Evolutionary conservation across 1,140 invertebrate genomes (phyloP), one percentile per base, ranked within the genome.

Genomic region (Belonocnema kinseyi): DNA sequence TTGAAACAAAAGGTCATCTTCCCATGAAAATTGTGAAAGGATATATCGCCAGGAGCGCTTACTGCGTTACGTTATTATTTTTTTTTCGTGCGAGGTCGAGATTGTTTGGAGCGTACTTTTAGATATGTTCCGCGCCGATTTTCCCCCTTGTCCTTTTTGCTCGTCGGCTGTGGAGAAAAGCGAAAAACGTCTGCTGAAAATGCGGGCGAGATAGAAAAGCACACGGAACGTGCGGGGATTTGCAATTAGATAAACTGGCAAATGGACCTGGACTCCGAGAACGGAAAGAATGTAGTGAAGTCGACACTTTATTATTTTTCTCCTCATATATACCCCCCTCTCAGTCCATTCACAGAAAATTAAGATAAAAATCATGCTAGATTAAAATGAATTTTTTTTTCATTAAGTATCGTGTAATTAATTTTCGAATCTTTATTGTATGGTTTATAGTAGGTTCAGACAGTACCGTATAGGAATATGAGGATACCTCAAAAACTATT

Each of bases 181-280:
- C 26, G 58, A 66, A 66, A 66, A 66, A 5, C 58, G 58, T 40
- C 58, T 66, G 58, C 26, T 66, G 26, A 66, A 66, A 66, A 66
- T 66, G 58, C 58, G 58, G 58, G 58, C 26, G 26, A 66, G 58
- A 66, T 66, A 66, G 58, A 16, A 40, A 66, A 66, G 58, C 21
- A 66, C 58, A 66, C 21, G 26, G 26, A 66, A 66, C 58, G 58
- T 66, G 58, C 21, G 58, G 26, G 58, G 58, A 66, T 66, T 66
- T 66, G 58, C 58, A 66, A 66, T 66, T 66, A 66, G 58, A 66
- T 66, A 66, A 66, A 66, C 58, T 66, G 58, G 58, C 58, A 66
- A 66, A 66, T 66, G 58, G 58, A 66, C 58, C 58, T 12, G 58
- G 58, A 66, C 58, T 4, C 58, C 14, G 26, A 66, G 21, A 66